A percentile compares a stretch with the other conserved stretches of the same genome.
phyloP scores from a whole-genome alignment of 2,113 vertebrate species.

The human region GRCh38 chr2:152111001-152111500 shows the following conservation, averaged over 20 bases:
- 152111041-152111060: neutral
- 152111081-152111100: neutral
- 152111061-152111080: neutral
- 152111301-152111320: neutral
- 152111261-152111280: neutral
- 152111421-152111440: neutral
- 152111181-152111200: neutral
- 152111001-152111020: neutral
- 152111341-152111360: neutral
- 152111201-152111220: neutral
- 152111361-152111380: neutral
- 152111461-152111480: neutral
- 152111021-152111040: neutral
- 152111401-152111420: neutral
- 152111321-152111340: neutral
- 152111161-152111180: neutral
- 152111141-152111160: neutral
- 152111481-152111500: neutral
- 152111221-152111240: neutral
- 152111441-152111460: neutral
- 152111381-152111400: neutral
- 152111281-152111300: neutral
- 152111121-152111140: conserved; percentile 6
- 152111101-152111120: neutral
- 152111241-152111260: neutral